Evolutionary conservation across 2,797 vertebrate genomes (phyloP).

Genomic region (Clangula hyemalis): DNA sequence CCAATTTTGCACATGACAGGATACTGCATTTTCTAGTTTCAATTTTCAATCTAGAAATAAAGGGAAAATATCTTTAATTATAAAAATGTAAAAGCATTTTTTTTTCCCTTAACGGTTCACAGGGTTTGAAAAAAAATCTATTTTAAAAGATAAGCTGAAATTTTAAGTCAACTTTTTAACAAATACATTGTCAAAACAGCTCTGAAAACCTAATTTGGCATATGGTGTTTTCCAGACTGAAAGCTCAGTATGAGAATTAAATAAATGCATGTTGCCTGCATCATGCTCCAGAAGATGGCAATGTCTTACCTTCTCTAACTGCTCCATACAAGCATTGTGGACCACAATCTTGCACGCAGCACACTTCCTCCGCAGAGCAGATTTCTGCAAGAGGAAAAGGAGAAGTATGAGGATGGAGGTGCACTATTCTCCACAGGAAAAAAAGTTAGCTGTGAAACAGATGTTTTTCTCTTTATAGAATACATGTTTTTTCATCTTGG

Average conservation of each 20-base stretch:
- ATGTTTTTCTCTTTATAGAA: rapidly evolving
- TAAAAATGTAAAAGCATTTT: background rate
- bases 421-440: conserved; percentile 64
- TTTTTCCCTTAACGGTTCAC: rapidly evolving
- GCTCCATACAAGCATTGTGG: conserved; percentile 93
- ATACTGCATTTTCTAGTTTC: background rate
- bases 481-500: background rate
- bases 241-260: background rate
- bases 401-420: background rate
- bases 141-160: background rate
- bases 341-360: conserved; percentile 97
- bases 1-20: background rate
- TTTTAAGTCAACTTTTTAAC: background rate
- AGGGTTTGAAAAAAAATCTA: background rate
- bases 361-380: conserved; percentile 93
- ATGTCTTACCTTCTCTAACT: conserved; percentile 91
- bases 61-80: background rate
- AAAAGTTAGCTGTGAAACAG: background rate
- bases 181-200: background rate
- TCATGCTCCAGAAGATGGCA: conserved; percentile 72
- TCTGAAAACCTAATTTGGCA: background rate
- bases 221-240: background rate
- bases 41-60: background rate
- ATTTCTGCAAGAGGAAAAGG: conserved; percentile 89
- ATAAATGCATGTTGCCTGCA: rapidly evolving